Conservation (phyloP, 2,113 vertebrate genomes). For the Psilopsiagon aymara region DNA sequence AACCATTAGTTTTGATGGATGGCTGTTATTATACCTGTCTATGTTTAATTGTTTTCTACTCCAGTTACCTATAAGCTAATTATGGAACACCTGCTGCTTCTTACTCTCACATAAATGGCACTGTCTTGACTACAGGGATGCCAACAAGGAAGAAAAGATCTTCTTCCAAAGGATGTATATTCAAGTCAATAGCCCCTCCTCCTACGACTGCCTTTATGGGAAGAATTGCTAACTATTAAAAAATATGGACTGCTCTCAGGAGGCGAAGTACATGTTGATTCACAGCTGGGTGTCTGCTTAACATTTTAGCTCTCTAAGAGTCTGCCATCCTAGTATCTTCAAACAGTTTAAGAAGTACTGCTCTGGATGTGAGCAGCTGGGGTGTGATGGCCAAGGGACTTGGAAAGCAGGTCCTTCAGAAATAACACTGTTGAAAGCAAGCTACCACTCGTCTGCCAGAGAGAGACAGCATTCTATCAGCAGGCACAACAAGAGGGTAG, state of each 20-base stretch:
- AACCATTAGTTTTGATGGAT: constrained; percentile 38
- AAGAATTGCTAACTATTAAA: background rate
- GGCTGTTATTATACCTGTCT: background rate
- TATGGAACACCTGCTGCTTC: background rate
- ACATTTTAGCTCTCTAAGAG: background rate
- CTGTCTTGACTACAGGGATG: background rate
- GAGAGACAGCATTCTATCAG: background rate
- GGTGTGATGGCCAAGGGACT: background rate
- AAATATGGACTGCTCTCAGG: background rate
- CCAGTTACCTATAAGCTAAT: constrained; percentile 1
- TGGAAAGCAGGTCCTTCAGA: background rate
- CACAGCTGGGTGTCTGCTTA: background rate
- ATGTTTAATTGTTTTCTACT: constrained; percentile 53
- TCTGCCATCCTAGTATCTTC: background rate
- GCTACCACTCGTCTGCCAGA: background rate
- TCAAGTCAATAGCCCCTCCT: background rate
- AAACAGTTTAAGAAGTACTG: background rate
- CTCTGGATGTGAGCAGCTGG: background rate
- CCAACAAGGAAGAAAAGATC: background rate
- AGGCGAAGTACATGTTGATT: background rate
- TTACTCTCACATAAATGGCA: background rate
- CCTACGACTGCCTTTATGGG: background rate
- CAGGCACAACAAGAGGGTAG: background rate
- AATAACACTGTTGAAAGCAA: background rate
- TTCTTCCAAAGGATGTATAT: background rate